Base-by-base conservation (phyloP, 2,888 invertebrate genomes). In the Hypolimnas misippus region DNA sequence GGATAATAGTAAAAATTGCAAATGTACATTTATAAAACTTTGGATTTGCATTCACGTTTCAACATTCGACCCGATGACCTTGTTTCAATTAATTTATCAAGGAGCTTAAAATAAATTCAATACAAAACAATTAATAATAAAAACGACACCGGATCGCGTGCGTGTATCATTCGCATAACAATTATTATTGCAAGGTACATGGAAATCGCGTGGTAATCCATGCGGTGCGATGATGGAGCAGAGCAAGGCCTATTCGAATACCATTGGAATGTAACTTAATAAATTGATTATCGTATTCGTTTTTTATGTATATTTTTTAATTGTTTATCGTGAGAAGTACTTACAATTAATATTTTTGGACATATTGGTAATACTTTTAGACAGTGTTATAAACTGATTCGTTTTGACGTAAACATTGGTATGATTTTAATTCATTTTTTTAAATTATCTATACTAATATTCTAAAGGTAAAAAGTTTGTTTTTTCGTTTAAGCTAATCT, bases 151-250 rank as follows among this genome's bases (percentile, higher is more conserved):
- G 60, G 65, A 82, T 87, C 80, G 87, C 84, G 87, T 87, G 88
- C 86, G 77, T 85, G 84, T 88, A 89, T 88, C 89, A 89, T 86
- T 90, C 79, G 77, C 77, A 76, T 79, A 75, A 84, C 82, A 87
- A 88, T 89, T 87, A 90, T 87, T 82, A 81, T 78, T 79, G 77
- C 80, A 71, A 73, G 79, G 80, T 84, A 89, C 88, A 88, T 78
- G 81, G 84, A 81, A 86, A 88, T 89, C 80, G 89, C 86, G 88
- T 88, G 86, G 86, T 84, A 78, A 66, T 65, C 63, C 62, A 63
- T 52, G 62, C 65, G 71, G 76, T 56, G 64, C 77, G 77, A 75
- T 78, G 78, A 79, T 76, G 74, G 74, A 72, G 66, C 71, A 68
- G 70, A 63, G 53, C 55, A 38, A 55, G 60, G 61, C 64, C 49